Conservation (phyloP, 2,113 vertebrate genomes). For the Lonchura striata region DNA sequence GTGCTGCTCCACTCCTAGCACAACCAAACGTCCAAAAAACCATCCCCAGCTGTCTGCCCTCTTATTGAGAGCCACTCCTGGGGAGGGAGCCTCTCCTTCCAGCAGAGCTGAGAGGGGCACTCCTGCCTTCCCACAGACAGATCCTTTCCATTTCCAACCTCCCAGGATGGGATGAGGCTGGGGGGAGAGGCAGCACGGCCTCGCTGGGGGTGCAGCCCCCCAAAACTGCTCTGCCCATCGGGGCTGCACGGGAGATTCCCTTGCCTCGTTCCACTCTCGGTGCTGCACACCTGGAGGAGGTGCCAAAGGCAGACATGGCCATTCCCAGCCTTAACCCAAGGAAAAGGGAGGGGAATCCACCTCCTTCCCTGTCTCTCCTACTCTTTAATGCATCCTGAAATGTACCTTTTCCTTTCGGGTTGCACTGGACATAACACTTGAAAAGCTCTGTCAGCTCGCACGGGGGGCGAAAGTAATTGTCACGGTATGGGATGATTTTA, state of each 20-base stretch:
- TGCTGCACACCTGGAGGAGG: background rate
- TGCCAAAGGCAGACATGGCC: background rate
- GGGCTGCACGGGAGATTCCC: background rate
- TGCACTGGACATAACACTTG: slow-evolving; percentile 30
- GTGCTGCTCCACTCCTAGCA: background rate
- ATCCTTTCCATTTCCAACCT: background rate
- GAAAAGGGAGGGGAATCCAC: background rate
- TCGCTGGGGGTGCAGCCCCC: background rate
- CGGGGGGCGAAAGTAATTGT: slow-evolving; percentile 36
- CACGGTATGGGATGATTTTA: slow-evolving; percentile 13
- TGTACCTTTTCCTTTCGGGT: slow-evolving; percentile 23
- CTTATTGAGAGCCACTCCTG: background rate
- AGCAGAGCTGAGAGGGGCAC: background rate
- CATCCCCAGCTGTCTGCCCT: background rate
- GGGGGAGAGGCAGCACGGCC: background rate
- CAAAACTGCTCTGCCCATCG: fast-evolving
- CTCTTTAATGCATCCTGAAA: background rate
- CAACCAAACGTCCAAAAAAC: background rate
- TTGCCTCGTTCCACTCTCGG: background rate
- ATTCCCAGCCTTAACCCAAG: background rate
- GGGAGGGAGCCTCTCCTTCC: background rate
- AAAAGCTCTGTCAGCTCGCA: slow-evolving; percentile 60
- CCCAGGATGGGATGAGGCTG: background rate
- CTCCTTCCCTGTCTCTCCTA: background rate
- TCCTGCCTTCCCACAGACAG: background rate